Conservation (phyloP, 2,113 vertebrate species). For the Fulmarus glacialis region DNA sequence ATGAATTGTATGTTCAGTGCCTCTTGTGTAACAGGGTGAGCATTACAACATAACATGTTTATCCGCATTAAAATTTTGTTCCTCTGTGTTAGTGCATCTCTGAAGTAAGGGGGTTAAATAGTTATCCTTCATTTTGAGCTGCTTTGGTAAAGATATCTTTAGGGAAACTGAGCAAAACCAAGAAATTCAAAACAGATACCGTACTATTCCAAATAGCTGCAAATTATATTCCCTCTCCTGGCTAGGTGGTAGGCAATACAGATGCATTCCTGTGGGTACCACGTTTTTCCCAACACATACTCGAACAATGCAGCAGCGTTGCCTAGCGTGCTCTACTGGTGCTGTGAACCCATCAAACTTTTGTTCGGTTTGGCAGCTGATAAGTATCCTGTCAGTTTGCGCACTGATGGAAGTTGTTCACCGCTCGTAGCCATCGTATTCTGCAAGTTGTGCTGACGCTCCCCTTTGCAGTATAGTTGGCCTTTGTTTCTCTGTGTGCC, state of each 20-base stretch:
- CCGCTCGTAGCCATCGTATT: background rate
- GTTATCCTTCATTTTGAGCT: background rate
- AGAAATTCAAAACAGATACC: background rate
- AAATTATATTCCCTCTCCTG: background rate
- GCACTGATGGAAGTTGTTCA: background rate
- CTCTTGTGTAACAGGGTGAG: background rate
- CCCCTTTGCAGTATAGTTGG: background rate
- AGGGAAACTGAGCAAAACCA: background rate
- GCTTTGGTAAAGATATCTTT: background rate
- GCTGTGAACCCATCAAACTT: background rate
- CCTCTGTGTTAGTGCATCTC: background rate
- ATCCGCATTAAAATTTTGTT: background rate
- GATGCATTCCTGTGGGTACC: background rate
- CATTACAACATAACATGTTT: background rate
- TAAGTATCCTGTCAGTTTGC: background rate
- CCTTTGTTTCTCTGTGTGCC: background rate
- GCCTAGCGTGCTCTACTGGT: background rate
- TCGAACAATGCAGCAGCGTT: fast-evolving
- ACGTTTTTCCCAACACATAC: background rate
- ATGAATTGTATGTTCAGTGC: background rate
- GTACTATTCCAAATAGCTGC: background rate
- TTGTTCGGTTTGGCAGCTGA: background rate
- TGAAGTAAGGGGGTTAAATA: background rate
- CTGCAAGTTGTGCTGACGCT: fast-evolving
- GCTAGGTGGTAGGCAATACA: background rate